Evolutionary conservation across 2,797 vertebrate genomes (phyloP).

Genomic region (Streptopelia turtur): DNA sequence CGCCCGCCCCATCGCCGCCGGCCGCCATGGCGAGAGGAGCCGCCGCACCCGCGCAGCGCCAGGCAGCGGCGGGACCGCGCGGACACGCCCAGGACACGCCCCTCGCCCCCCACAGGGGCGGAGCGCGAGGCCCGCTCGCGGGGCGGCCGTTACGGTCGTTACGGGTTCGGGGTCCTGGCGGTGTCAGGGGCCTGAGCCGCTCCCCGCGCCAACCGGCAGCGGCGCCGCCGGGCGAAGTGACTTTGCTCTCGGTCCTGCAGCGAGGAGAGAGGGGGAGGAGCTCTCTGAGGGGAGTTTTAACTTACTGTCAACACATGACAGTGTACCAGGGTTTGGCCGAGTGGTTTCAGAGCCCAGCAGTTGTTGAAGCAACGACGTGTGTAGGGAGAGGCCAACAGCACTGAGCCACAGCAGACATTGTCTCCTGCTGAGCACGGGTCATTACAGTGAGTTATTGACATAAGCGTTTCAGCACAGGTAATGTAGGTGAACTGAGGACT

Average conservation of each 20-base stretch:
- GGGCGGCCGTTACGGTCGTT: not conserved
- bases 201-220: too few relatives aligned
- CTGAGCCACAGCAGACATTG: fast-evolving
- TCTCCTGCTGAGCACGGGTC: fast-evolving
- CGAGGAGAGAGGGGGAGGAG: fast-evolving
- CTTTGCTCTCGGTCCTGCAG: fast-evolving
- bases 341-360: fast-evolving
- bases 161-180: too few relatives aligned
- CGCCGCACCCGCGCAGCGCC: fast-evolving
- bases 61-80: fast-evolving
- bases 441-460: fast-evolving
- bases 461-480: not conserved
- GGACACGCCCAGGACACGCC: not conserved
- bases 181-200: fast-evolving
- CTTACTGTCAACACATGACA: fast-evolving
- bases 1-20: conserved; percentile 71
- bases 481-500: fast-evolving
- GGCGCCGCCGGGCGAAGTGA: fast-evolving
- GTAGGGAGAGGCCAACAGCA: fast-evolving
- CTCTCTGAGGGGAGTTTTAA: fast-evolving
- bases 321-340: fast-evolving
- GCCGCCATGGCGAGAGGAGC: conserved; percentile 71
- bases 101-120: not conserved
- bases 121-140: not conserved
- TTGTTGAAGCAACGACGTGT: fast-evolving